These are phyloP conservation scores for Atherix ibis DNA, from an alignment of 2,888 invertebrate species.

Conservation along the genomic window DNA sequence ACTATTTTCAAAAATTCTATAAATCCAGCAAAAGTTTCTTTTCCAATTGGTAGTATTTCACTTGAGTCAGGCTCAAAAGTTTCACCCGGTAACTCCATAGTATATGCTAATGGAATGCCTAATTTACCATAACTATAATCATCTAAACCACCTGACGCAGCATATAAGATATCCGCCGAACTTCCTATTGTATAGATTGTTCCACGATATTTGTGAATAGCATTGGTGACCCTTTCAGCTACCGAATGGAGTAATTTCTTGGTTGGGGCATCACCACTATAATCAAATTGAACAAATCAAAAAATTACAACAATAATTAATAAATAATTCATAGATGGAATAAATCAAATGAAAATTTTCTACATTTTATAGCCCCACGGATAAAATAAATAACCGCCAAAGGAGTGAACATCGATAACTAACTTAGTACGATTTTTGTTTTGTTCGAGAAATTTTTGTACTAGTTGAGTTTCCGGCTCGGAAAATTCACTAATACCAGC, in stretches of 20 bases:
- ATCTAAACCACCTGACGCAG: conserved; percentile 44
- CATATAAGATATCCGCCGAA: conserved; percentile 36
- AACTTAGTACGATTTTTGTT: conserved; percentile 29
- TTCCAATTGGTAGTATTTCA: conserved; percentile 29
- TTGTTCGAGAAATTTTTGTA: conserved; percentile 24
- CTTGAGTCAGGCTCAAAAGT: conserved; percentile 26
- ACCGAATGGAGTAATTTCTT: conserved; percentile 24
- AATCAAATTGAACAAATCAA: neutral
- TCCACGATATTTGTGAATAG: conserved; percentile 29
- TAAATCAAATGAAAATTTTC: neutral
- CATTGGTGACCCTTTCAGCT: conserved; percentile 25
- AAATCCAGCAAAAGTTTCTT: conserved; percentile 30
- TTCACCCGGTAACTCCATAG: conserved; percentile 48
- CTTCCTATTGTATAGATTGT: conserved; percentile 38
- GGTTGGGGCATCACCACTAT: conserved; percentile 25
- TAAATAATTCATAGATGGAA: neutral
- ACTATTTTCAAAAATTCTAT: conserved; percentile 30
- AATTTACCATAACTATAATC: conserved; percentile 46
- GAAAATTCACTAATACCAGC: conserved; percentile 26
- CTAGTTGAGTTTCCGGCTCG: conserved; percentile 28
- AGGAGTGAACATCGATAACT: conserved; percentile 31
- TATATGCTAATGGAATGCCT: conserved; percentile 43
- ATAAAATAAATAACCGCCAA: conserved; percentile 32
- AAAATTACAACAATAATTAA: neutral
- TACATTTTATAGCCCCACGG: conserved; percentile 31